Evolutionary conservation across 2,797 vertebrate genomes (phyloP), one percentile per base, ranked within the genome.

Genomic region (Pseudopleuronectes americanus): DNA sequence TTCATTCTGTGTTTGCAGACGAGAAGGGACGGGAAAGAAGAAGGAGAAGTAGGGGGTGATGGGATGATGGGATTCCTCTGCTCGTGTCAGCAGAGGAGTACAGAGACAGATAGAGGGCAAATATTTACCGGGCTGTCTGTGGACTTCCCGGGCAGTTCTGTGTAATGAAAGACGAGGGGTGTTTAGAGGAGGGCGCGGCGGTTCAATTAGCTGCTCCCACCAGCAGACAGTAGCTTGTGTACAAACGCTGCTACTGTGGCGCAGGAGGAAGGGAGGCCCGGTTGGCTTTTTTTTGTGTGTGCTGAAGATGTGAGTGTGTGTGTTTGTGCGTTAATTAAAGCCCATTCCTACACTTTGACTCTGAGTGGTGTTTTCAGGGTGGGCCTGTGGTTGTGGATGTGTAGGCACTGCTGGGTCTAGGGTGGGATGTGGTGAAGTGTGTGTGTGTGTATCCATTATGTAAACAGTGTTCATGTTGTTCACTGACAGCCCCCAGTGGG

Each of bases 401-500:
- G 9, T 64, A 43, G 36, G 41, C 43, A 9, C 26, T 45, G 31
- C 19, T 49, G 36, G 19, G 66, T 51, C 3, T 17, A 58, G 55
- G 60, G 64, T 54, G 48, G 57, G 64, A 23, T 67, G 54, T 59
- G 57, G 60, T 49, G 19, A 62, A 21, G 45, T 52, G 76, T 65
- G 57, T 70, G 51, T 45, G 45, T 55, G 28, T 28, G 31, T 19
- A 22, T 19, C 87, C 84, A 90, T 92, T 92, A 89, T 88, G 88
- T 80, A 89, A 90, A 83, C 79, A 81, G 57, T 91, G 90, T 91
- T 91, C 90, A 88, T 86, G 78, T 60, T 90, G 86, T 83, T 84
- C 52, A 65, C 74, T 84, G 75, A 88, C 85, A 88, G 84, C 77
- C 85, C 84, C 85, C 85, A 62, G 73, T 74, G 77, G 77, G 83